A percentile compares a stretch with the other conserved stretches of the same genome.
Evolutionary conservation across 2,113 vertebrate genomes (phyloP).

Genomic region (Garra rufa): DNA sequence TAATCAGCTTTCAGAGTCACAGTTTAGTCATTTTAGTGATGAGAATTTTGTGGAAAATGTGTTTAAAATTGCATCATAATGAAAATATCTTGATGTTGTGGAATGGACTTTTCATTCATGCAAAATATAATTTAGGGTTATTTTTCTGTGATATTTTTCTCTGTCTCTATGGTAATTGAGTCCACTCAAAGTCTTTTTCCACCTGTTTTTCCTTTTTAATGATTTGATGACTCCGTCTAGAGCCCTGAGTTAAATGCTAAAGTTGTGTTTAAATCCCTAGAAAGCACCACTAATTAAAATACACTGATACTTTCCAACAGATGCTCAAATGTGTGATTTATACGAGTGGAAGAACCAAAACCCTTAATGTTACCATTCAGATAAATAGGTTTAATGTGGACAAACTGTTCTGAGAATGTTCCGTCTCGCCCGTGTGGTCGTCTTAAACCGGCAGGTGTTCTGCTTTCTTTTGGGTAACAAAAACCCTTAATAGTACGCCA

Average conservation of each 20-base stretch:
- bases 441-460: slow-evolving; percentile 46
- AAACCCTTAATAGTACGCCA: slow-evolving; percentile 20
- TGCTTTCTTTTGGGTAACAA: slow-evolving; percentile 36
- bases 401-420: not conserved
- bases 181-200: not conserved
- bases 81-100: not conserved
- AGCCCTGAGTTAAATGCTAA: not conserved
- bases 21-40: not conserved
- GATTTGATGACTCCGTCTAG: not conserved
- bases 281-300: not conserved
- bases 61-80: not conserved
- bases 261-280: not conserved
- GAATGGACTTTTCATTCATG: no score
- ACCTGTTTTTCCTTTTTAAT: not conserved
- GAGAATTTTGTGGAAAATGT: not conserved
- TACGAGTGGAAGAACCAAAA: not conserved
- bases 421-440: slow-evolving; percentile 5
- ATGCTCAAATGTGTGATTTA: not conserved
- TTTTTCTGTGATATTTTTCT: not conserved
- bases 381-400: not conserved
- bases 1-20: not conserved
- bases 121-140: not conserved
- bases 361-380: not conserved
- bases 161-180: not conserved
- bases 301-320: not conserved